Base-by-base conservation (phyloP, 1,140 invertebrate genomes). In the Tribolium castaneum region DNA sequence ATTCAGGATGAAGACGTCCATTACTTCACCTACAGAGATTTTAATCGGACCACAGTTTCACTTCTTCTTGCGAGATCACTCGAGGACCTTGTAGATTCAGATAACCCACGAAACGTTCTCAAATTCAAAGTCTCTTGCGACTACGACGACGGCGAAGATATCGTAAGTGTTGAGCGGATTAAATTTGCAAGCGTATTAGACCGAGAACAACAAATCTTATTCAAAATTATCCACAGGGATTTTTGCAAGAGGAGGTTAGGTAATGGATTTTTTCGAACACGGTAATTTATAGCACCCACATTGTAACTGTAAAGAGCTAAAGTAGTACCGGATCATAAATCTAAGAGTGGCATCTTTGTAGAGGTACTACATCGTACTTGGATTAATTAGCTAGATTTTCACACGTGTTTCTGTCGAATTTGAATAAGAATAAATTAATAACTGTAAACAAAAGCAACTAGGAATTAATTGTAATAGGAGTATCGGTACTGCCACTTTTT, bases 61-160 rank as follows among this genome's bases (percentile, higher is more conserved):
- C 88, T 96, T 19, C 87, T 92, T 52, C 86, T 96, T 75, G 91
- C 93, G 0, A 90, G 93, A 82, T 93, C 93, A 0, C 85, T 96
- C 78, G 95, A 96, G 80, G 89, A 93, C 62, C 87, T 96, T 10
- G 95, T 96, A 0, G 95, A 96, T 87, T 90, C 90, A 14, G 93
- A 94, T 85, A 89, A 89, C 77, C 94, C 94, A 1, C 90, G 93
- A 83, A 96, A 95, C 86, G 90, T 96, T 49, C 89, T 96, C 19
- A 96, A 96, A 88, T 96, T 96, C 86, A 89, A 94, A 52, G 85
- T 92, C 2, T 89, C 90, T 12, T 92, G 92, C 75, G 90, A 91
- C 81, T 91, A 89, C 78, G 86, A 90, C 70, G 88, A 91, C 34
- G 89, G 90, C 30, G 89, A 91, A 80, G 91, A 91, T 81, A 87